phyloP scores from a whole-genome alignment of 2,797 vertebrate genomes.

The Stomatorhinus walkeri region DNA sequence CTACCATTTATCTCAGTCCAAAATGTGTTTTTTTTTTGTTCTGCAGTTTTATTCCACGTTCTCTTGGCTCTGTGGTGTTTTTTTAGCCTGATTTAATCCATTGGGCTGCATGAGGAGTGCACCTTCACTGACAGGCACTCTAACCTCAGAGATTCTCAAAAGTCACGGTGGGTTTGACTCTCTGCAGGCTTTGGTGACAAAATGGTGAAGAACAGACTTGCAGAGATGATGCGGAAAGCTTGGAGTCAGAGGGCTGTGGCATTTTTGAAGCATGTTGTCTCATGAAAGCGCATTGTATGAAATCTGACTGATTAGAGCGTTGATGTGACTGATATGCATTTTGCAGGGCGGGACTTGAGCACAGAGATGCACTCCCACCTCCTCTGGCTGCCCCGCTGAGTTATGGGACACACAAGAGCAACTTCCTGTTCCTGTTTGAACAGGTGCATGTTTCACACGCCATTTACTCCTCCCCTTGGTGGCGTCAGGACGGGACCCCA shows the following conservation, averaged over 20 bases:
- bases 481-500: conserved; percentile 24
- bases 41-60: neutral
- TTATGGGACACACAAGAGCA: neutral
- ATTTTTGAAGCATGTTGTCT: neutral
- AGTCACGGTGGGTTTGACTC: neutral
- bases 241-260: neutral
- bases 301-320: neutral
- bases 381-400: neutral
- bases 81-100: neutral
- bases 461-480: conserved; percentile 26
- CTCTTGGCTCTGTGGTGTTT: neutral
- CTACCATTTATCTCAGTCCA: neutral
- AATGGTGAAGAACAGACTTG: neutral
- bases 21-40: neutral
- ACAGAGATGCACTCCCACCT: conserved; percentile 24
- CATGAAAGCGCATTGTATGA: neutral
- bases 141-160: neutral
- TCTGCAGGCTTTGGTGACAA: neutral
- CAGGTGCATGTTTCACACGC: conserved; percentile 39
- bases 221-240: neutral
- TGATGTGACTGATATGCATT: neutral
- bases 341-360: conserved; percentile 42
- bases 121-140: neutral
- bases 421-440: neutral
- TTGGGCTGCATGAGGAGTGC: neutral